Evolutionary conservation across 1,140 invertebrate genomes (phyloP).

Genomic region (Brachionus rotundiformis): DNA sequence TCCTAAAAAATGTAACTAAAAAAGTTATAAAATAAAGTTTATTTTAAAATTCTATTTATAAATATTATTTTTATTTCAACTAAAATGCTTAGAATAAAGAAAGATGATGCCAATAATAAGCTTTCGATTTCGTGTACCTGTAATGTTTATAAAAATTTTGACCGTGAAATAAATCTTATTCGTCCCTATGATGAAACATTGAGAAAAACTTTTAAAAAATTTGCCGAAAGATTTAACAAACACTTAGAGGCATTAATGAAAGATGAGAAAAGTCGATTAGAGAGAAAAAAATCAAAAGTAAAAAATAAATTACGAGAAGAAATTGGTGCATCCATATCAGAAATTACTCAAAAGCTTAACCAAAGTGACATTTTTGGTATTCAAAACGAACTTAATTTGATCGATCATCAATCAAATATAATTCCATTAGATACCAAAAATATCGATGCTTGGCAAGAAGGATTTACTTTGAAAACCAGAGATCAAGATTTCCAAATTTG

Average conservation of each 20-base stretch:
- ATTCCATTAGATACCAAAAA: constrained; percentile 28
- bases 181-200: constrained; percentile 30
- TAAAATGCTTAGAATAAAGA: constrained; percentile 21
- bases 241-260: neutral
- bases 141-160: constrained; percentile 21
- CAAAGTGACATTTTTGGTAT: neutral
- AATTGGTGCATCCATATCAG: neutral
- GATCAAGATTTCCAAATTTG: constrained; percentile 27
- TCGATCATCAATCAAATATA: neutral
- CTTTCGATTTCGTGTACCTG: constrained; percentile 17
- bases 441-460: constrained; percentile 39
- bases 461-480: neutral
- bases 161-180: constrained; percentile 12
- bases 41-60: neutral
- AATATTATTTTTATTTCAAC: neutral
- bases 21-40: neutral
- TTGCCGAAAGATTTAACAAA: neutral
- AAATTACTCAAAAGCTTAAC: neutral
- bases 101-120: neutral
- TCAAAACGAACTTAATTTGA: neutral
- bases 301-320: neutral
- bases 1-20: neutral
- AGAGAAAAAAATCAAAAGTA: neutral
- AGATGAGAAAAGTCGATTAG: neutral
- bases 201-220: constrained; percentile 27